Conservation (phyloP, 2,113 vertebrate species). For the Raja brachyura region DNA sequence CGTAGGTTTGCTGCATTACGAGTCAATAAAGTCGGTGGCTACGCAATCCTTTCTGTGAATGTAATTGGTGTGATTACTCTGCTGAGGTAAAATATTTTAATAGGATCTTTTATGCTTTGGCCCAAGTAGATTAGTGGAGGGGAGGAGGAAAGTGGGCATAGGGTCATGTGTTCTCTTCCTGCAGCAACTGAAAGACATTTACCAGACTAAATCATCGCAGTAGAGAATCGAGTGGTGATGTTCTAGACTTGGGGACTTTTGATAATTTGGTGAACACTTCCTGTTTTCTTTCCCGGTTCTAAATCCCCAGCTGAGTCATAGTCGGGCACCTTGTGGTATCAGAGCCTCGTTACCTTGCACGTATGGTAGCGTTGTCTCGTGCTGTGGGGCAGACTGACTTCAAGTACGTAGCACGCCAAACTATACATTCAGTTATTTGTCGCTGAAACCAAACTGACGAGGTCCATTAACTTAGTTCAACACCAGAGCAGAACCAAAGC, state of each 20-base stretch:
- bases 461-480: background rate
- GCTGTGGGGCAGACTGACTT: background rate
- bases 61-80: background rate
- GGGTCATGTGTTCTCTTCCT: background rate
- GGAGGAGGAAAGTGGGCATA: background rate
- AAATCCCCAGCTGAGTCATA: background rate
- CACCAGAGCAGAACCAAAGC: background rate
- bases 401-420: background rate
- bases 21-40: background rate
- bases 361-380: background rate
- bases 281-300: background rate
- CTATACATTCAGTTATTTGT: background rate
- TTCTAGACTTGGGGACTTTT: background rate
- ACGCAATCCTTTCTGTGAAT: background rate
- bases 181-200: background rate
- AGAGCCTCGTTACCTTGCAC: background rate
- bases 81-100: background rate
- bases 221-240: background rate
- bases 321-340: background rate
- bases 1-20: background rate
- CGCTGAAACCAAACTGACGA: too few relatives aligned
- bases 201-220: background rate
- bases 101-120: background rate
- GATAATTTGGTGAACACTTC: background rate
- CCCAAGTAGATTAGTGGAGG: background rate